Evolutionary conservation across 2,888 invertebrate species (phyloP), one percentile per base, ranked within the genome.

Genomic region (Drosophila pegasa): DNA sequence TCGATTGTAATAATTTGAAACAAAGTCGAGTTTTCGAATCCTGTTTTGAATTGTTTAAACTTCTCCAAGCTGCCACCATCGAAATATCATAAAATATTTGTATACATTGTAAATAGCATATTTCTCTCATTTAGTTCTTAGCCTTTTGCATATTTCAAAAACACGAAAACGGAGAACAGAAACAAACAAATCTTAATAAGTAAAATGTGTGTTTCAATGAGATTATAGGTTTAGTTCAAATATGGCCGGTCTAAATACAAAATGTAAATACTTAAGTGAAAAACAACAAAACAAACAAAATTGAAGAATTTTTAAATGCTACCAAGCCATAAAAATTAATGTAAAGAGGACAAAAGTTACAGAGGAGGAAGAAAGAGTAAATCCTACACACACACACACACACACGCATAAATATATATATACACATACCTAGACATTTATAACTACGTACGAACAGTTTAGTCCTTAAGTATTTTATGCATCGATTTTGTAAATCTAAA

Each of bases 391-490:
- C 41, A 60, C 35, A 69, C 50, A 71, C 10, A 55, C 37, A 56
- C 35, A 66, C 29, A 63, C 62, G 31, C 33, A 54, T 41, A 60
- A 31, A 63, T 50, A 61, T 40, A 61, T 29, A 68, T 62, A 63
- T 66, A 52, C 9, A 38, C 8, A 20, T 40, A 40, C n/a, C n/a
- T 60, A 50, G 33, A 50, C 33, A 50, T 50, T 33, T 22, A 54
- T 43, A 41, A 41, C 40, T 58, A 63, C 58, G 38, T 62, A 62
- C 33, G 47, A 47, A 43, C 55, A 60, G 48, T 60, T 18, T 87
- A 85, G 79, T 29, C 43, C 6, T 57, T 87, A 84, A 84, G 85
- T 77, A 87, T 83, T 87, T 83, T 83, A 81, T 77, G 87, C 74
- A 81, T 71, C 80, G 75, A 75, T 87, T 84, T 87, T 83, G 78